Base-by-base conservation (phyloP, 2,797 vertebrate species). In the Clarias pachynema region DNA sequence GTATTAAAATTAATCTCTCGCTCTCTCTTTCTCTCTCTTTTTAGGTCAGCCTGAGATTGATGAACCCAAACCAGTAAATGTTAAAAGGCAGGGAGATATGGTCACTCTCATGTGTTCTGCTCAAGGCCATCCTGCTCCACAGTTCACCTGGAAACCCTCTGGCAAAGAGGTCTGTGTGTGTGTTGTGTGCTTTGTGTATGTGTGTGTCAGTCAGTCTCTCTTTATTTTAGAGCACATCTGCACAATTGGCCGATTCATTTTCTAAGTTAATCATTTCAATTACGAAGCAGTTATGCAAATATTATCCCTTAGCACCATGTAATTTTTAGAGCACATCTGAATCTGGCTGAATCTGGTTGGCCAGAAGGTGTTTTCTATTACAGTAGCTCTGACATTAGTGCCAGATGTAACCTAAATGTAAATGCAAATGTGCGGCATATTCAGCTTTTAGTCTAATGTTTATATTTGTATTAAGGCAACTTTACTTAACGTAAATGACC, bases 131-230 rank as follows among this genome's bases (percentile, higher is more conserved):
- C 96, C 97, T 0, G 69, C 89, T 40, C 96, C 97, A 49, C 94
- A 95, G 91, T 95, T 98, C 84, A 95, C 53, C 85, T 98, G 97
- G 97, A 96, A 63, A 81, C 94, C 94, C 5, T 59, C 92, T 78
- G 96, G 95, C 5, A 93, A 94, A 91, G 89, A 95, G 91, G 97
- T 97, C 91, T 60, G 81, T 84, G 80, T 83, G 10, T 84, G 84
- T 86, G 81, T 75, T 29, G 69, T 83, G 80, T 83, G 73, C 44
- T 57, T 60, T 78, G 60, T 63, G 62, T 16, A 65, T n/a, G 65
- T 75, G 60, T 86, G 60, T 86, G 65, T 37, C 57, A 69, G 57
- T 68, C 49, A 5, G 53, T 20, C 62, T 31, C 16, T 77, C 49
- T 22, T 77, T 56, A 24, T 79, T 34, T 26, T 16, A 59, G 68